Conservation (phyloP, 1,140 invertebrate species). For the Zaprionus davidi region DNA sequence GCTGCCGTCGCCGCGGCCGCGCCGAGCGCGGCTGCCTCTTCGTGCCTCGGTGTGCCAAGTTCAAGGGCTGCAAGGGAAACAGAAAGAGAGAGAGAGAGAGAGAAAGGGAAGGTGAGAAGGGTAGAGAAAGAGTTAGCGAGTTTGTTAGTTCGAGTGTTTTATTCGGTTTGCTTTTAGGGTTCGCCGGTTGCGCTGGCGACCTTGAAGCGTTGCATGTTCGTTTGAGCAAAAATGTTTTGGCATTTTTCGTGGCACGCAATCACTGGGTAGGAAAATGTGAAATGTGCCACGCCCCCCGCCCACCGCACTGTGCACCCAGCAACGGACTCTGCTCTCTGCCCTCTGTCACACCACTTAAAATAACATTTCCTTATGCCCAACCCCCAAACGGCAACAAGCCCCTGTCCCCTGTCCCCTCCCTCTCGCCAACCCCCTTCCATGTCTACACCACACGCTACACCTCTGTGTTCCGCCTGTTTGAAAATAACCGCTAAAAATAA, state of each 20-base stretch:
- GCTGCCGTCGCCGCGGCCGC: constrained; percentile 64
- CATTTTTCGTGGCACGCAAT: constrained; percentile 54
- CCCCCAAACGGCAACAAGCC: not conserved
- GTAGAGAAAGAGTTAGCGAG: not conserved
- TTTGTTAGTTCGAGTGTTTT: constrained; percentile 16
- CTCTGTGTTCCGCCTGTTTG: not conserved
- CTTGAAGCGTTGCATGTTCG: constrained; percentile 36
- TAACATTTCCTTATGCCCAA: constrained; percentile 46
- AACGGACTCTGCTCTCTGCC: constrained; percentile 7
- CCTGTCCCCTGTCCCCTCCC: not conserved
- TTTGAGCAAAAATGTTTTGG: constrained; percentile 36
- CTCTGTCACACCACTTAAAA: constrained; percentile 51
- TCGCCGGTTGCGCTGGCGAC: constrained; percentile 22
- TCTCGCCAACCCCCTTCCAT: constrained; percentile 1
- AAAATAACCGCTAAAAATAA: constrained; percentile 76
- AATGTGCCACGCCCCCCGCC: not conserved
- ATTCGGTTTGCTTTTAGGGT: not conserved
- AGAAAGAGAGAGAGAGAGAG: constrained; percentile 3
- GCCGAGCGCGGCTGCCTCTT: constrained; percentile 52
- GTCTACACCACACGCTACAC: not conserved
- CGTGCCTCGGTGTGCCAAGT: constrained; percentile 45
- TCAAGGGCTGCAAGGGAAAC: constrained; percentile 54
- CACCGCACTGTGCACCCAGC: not conserved
- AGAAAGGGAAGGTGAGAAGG: not conserved
- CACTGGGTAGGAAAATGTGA: constrained; percentile 64